Conservation (phyloP, 1,140 invertebrate species). For the Dreissena polymorpha region DNA sequence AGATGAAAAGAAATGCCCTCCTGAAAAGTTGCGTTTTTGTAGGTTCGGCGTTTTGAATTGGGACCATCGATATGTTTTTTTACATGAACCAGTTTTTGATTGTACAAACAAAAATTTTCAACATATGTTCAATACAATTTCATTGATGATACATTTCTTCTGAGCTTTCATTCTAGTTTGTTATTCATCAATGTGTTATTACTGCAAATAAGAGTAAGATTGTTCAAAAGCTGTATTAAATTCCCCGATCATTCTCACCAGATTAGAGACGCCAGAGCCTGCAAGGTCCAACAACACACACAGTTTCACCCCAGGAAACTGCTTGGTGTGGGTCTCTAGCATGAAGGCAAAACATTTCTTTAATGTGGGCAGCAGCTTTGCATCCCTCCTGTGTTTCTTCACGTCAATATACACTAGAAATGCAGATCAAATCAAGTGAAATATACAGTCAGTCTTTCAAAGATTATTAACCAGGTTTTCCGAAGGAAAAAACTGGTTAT, state of each 20-base stretch:
- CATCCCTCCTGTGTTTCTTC: constrained; percentile 83
- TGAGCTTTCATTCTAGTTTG: neutral
- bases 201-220: neutral
- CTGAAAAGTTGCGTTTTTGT: too few species aligned
- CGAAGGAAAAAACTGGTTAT: too few species aligned
- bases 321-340: constrained; percentile 88
- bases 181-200: too few species aligned
- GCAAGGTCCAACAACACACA: constrained; percentile 95
- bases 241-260: too few species aligned
- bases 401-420: constrained; percentile 75
- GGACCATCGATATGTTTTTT: neutral
- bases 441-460: too few species aligned
- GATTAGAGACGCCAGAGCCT: constrained; percentile 89
- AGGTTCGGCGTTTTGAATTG: too few species aligned
- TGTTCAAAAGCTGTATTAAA: neutral
- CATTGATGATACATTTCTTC: neutral
- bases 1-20: too few species aligned
- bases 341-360: constrained; percentile 92
- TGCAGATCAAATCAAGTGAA: too few species aligned
- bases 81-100: neutral
- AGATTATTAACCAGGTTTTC: too few species aligned
- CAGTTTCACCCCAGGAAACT: constrained; percentile 88
- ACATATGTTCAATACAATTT: neutral
- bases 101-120: neutral
- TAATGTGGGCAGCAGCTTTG: constrained; percentile 86